Conservation (phyloP, 1,140 invertebrate species). For the Lordiphosa collinella region DNA sequence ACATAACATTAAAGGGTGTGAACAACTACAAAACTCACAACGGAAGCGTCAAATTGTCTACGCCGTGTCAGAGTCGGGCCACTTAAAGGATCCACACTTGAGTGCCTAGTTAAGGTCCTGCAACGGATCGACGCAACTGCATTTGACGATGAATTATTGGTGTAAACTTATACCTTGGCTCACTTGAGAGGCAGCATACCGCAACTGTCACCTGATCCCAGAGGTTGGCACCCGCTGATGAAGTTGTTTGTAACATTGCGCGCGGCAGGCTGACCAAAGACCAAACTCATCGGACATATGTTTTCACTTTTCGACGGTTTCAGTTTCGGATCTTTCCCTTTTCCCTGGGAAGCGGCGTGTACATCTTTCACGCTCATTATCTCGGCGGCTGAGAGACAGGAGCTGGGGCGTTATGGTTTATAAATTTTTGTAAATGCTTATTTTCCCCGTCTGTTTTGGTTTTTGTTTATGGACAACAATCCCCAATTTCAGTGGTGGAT, state of each 20-base stretch:
- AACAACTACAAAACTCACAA: constrained; percentile 12
- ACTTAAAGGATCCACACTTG: constrained; percentile 49
- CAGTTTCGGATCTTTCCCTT: constrained; percentile 16
- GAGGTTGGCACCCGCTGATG: constrained; percentile 51
- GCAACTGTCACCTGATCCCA: constrained; percentile 72
- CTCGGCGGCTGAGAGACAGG: constrained; percentile 1
- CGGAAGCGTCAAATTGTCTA: constrained; percentile 79
- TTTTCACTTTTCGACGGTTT: constrained; percentile 48
- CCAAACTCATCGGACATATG: constrained; percentile 30
- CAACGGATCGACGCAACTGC: constrained; percentile 66
- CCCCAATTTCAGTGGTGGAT: constrained; percentile 50
- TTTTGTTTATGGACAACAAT: constrained; percentile 57
- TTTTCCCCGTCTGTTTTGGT: constrained; percentile 56
- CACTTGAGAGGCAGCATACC: constrained; percentile 71
- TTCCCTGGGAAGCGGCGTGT: constrained; percentile 1
- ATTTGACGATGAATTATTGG: constrained; percentile 76
- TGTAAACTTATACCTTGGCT: constrained; percentile 56
- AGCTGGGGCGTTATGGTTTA: constrained; percentile 59
- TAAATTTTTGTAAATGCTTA: constrained; percentile 62
- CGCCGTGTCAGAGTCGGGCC: constrained; percentile 27
- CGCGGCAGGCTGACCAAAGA: constrained; percentile 26
- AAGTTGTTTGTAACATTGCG: constrained; percentile 44
- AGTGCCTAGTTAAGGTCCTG: constrained; percentile 44
- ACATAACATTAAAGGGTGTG: constrained; percentile 57
- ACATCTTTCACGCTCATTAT: constrained; percentile 26